phyloP scores from a whole-genome alignment of 2,888 invertebrate genomes.

The Dendrolimus houi region DNA sequence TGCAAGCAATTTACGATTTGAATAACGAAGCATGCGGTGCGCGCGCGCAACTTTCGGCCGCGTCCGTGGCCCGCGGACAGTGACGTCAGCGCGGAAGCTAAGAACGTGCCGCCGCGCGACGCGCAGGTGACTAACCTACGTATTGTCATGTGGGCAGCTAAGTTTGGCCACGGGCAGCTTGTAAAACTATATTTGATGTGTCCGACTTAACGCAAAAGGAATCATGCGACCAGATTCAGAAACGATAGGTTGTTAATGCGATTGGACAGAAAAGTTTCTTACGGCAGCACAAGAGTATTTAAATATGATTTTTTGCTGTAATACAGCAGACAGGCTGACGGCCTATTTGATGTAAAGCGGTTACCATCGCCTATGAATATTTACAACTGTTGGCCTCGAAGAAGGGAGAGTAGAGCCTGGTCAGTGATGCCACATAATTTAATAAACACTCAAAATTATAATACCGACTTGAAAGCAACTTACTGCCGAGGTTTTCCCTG shows the following conservation, averaged over 20 bases:
- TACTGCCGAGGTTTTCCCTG: no score
- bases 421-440: no score
- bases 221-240: not conserved
- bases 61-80: conserved; percentile 14
- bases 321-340: no score
- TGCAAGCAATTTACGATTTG: not conserved
- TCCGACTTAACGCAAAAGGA: not conserved
- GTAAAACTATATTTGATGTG: conserved; percentile 5
- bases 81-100: conserved; percentile 66
- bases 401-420: no score
- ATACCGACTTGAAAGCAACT: no score
- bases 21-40: not conserved
- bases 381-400: no score
- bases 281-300: no score
- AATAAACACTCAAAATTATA: no score
- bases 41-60: not conserved
- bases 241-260: not conserved
- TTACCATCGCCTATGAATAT: no score
- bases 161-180: conserved; percentile 14
- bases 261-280: no score
- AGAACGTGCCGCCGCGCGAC: conserved; percentile 43
- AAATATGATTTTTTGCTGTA: no score
- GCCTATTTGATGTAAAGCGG: no score
- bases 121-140: conserved; percentile 44
- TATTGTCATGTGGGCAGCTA: conserved; percentile 29